Conservation (phyloP, 2,888 invertebrate species). For the Noctua janthe region DNA sequence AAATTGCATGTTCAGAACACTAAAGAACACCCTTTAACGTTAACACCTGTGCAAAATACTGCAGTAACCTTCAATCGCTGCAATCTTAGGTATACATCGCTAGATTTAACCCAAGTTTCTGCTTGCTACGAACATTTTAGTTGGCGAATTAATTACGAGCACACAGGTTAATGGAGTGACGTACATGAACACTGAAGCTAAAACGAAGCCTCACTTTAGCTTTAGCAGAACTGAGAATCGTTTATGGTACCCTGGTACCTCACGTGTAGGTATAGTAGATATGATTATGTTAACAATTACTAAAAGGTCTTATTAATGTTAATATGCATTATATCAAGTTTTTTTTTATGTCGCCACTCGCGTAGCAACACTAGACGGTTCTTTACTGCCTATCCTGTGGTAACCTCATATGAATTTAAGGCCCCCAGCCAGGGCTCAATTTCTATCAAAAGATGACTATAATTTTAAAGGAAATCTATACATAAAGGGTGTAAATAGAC, state of each 20-base stretch:
- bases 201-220: background rate
- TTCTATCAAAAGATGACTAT: no score
- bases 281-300: no score
- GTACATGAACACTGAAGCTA: background rate
- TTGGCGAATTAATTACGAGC: slow-evolving; percentile 14
- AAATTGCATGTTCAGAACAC: background rate
- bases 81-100: background rate
- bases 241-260: background rate
- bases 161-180: slow-evolving; percentile 9
- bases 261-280: background rate
- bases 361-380: no score
- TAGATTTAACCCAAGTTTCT: background rate
- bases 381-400: no score
- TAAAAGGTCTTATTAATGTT: no score
- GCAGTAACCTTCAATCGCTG: background rate
- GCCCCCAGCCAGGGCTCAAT: no score
- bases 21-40: background rate
- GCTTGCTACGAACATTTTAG: slow-evolving; percentile 4
- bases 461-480: no score
- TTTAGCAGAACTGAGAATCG: background rate
- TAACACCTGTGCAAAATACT: slow-evolving; percentile 4
- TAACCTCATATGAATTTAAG: no score
- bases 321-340: no score
- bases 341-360: no score
- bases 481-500: no score